phyloP scores from a whole-genome alignment of 2,113 vertebrate species.

The Tympanuchus pallidicinctus region DNA sequence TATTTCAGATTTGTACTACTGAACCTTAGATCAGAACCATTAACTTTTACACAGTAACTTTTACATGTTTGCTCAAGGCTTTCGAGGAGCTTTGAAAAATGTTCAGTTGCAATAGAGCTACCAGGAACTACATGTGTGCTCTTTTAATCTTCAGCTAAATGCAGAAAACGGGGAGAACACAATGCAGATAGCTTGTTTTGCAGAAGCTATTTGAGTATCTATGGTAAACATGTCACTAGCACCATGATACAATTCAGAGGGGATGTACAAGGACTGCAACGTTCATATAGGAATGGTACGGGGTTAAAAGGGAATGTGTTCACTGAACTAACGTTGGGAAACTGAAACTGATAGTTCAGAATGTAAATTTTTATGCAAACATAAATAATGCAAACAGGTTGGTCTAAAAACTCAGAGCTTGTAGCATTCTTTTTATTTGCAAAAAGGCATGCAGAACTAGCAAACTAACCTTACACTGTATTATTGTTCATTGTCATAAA shows the following conservation, averaged over 20 bases:
- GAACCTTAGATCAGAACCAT: constrained; percentile 42
- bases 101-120: background rate
- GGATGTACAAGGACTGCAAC: background rate
- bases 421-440: constrained; percentile 14
- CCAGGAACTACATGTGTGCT: background rate
- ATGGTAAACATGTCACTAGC: background rate
- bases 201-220: background rate
- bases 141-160: background rate
- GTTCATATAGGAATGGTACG: background rate
- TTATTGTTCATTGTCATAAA: constrained; percentile 58
- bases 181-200: background rate
- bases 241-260: background rate
- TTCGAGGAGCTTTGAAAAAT: constrained; percentile 36
- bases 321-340: background rate
- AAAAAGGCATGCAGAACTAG: constrained; percentile 35
- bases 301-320: constrained; percentile 10
- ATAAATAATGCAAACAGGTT: background rate
- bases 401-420: constrained; percentile 27
- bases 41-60: constrained; percentile 4
- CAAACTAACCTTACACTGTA: constrained; percentile 33
- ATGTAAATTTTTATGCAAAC: constrained; percentile 13
- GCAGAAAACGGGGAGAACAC: background rate
- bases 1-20: constrained; percentile 22
- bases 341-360: background rate
- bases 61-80: background rate